Base-by-base conservation (phyloP, 2,113 vertebrate species). In the Albula goreensis region DNA sequence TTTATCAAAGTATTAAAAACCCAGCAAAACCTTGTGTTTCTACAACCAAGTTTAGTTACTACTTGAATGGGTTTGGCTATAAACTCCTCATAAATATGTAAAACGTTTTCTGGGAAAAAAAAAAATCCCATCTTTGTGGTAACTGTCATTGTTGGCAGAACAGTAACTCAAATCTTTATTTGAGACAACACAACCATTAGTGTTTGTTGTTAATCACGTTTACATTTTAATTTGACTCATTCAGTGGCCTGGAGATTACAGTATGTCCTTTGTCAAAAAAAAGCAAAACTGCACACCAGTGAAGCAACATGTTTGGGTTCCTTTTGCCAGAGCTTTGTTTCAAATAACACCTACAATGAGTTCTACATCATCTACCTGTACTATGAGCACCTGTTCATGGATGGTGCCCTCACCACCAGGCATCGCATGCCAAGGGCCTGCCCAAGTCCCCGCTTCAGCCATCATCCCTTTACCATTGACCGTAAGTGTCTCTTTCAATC, bases 361-460 rank as follows among this genome's bases (percentile, higher is more conserved):
- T 80, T 90, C 48, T 94, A 92, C 13, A 0, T 84, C 10, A 90
- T 92, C 63, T 12, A 89, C 57, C 85, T 95, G 0, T 90, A 91
- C 56, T 60, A 93, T 88, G 92, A 93, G 83, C 92, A 94, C 83
- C 74, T 60, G 2, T 86, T 78, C 0, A 13, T 83, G 57, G 90
- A 92, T 57, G 84, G 88, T 56, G 41, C 52, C 0, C 25, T 88
- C 0, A 83, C 90, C 10, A 93, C 91, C 0, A 88, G 89, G 25
- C 10, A 92, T 0, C 78, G 89, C 10, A 78, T 50, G 6, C 85
- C 87, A 52, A 89, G 86, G 85, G 81, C 41, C 0, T 86, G 93
- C 48, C 9, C 25, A 19, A 92, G 90, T 5, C 91, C 92, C 0
- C 80, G 90, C 11, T 51, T 94, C 85, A 86, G 48, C 0, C 53